Evolutionary conservation across 2,888 invertebrate genomes (phyloP).

Genomic region (Metacarcinus magister): DNA sequence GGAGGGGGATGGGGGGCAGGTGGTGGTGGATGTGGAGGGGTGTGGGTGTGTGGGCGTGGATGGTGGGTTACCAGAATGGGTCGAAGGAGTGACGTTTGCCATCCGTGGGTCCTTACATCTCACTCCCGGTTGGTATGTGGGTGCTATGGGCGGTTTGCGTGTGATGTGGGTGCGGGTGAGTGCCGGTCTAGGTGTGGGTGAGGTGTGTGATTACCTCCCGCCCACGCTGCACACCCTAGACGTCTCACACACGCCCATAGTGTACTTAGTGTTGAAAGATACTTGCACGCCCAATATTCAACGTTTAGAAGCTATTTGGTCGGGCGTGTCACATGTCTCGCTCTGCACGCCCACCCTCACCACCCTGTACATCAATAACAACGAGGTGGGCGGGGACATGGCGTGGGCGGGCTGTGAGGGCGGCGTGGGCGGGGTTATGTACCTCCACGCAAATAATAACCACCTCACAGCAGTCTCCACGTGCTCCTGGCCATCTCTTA

Average conservation of each 20-base stretch:
- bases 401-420: constrained; percentile 65
- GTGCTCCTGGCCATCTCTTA: constrained; percentile 33
- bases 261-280: neutral
- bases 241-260: constrained; percentile 54
- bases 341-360: constrained; percentile 69
- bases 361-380: constrained; percentile 57
- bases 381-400: constrained; percentile 60
- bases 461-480: constrained; percentile 48
- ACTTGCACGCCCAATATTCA: constrained; percentile 28
- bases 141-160: neutral
- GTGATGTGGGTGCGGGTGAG: constrained; percentile 68
- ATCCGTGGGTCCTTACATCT: constrained; percentile 42
- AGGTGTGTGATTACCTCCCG: constrained; percentile 64
- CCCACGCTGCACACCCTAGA: constrained; percentile 64
- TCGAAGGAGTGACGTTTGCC: constrained; percentile 58
- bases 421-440: constrained; percentile 56
- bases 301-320: constrained; percentile 64
- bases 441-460: constrained; percentile 64
- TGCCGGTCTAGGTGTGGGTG: neutral
- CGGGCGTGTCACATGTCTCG: neutral
- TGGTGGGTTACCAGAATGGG: constrained; percentile 65
- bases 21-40: constrained; percentile 65
- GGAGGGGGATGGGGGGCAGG: constrained; percentile 2
- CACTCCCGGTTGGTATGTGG: constrained; percentile 18
- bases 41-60: constrained; percentile 63